Percentiles rank a stretch among this genome's conserved stretches.
Evolutionary conservation across 2,888 invertebrate species (phyloP).

Genomic region (Malthinus seriepunctatus): DNA sequence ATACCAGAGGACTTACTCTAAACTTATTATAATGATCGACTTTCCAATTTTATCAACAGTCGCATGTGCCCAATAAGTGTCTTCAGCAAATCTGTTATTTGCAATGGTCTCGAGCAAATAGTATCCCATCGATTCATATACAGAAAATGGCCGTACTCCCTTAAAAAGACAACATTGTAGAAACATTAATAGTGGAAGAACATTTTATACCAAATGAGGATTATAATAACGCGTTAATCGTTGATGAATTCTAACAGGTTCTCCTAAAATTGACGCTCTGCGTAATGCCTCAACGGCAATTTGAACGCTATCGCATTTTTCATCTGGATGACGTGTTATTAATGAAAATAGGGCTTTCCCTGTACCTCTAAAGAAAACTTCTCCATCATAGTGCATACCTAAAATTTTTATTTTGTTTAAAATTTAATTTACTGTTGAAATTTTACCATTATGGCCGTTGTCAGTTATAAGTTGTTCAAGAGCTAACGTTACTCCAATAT

Average conservation of each 20-base stretch:
- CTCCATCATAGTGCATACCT: slow-evolving; percentile 63
- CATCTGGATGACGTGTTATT: slow-evolving; percentile 62
- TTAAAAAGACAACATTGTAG: slow-evolving; percentile 42
- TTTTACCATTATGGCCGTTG: slow-evolving; percentile 46
- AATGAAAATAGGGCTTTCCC: slow-evolving; percentile 71
- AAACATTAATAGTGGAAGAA: slow-evolving; percentile 5
- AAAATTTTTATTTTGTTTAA: neutral
- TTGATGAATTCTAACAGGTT: slow-evolving; percentile 65
- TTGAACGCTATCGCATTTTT: slow-evolving; percentile 63
- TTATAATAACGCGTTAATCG: slow-evolving; percentile 73
- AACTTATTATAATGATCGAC: slow-evolving; percentile 69
- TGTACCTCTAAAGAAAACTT: slow-evolving; percentile 69
- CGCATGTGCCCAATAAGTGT: slow-evolving; percentile 74
- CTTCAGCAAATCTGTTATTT: slow-evolving; percentile 68
- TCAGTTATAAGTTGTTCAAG: slow-evolving; percentile 49
- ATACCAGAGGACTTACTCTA: slow-evolving; percentile 69
- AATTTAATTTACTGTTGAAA: neutral
- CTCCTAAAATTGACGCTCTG: slow-evolving; percentile 66
- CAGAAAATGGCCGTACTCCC: slow-evolving; percentile 75
- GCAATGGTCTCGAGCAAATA: slow-evolving; percentile 66
- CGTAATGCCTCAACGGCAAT: slow-evolving; percentile 69
- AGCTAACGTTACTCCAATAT: slow-evolving; percentile 50
- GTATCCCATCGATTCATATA: slow-evolving; percentile 71
- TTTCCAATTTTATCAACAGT: slow-evolving; percentile 64
- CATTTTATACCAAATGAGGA: slow-evolving; percentile 60